Evolutionary conservation across 2,888 invertebrate species (phyloP), one percentile per base, ranked within the genome.

Genomic region (Microchrysa polita): DNA sequence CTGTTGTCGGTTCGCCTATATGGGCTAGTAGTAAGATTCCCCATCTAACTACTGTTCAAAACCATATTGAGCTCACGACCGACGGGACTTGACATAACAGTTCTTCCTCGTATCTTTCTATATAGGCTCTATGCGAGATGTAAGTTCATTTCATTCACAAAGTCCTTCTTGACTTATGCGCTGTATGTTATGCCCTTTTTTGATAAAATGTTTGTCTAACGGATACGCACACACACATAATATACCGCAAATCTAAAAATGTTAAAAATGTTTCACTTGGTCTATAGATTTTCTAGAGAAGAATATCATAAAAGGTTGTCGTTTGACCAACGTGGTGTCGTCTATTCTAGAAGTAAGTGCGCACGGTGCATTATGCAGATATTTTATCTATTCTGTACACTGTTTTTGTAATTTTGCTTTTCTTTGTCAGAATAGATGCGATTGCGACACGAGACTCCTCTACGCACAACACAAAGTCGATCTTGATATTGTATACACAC

Each of bases 121-220:
- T 48, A 48, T 12, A 48, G 4, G 12, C 5, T 2, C 10, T 34
- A 2, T 34, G 4, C 27, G 27, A 7, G 7, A 7, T 34, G 27
- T 7, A 7, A 34, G 27, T 34, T 7, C 27, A 34, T 4, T 12
- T 20, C 65, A 65, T 65, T 20, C 44, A 48, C 42, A n/a, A 34
- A n/a, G 65, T 65, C 65, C 48, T 34, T 20, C 44, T 22, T 14
- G 9, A 20, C 44, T 65, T 65, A n/a, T n/a, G 44, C 65, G n/a
- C n/a, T n/a, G n/a, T n/a, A 65, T n/a, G 65, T 65, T 65, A 65
- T 65, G 65, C 65, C 65, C 65, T 65, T 65, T 65, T 65, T 65
- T 14, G 65, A n/a, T n/a, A n/a, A 34, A 34, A 48, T 22, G 23
- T 16, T 20, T 44, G 22, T 65, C 65, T 65, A 65, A 65, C 65